phyloP scores from a whole-genome alignment of 2,888 invertebrate genomes.

The Dione vanillae region DNA sequence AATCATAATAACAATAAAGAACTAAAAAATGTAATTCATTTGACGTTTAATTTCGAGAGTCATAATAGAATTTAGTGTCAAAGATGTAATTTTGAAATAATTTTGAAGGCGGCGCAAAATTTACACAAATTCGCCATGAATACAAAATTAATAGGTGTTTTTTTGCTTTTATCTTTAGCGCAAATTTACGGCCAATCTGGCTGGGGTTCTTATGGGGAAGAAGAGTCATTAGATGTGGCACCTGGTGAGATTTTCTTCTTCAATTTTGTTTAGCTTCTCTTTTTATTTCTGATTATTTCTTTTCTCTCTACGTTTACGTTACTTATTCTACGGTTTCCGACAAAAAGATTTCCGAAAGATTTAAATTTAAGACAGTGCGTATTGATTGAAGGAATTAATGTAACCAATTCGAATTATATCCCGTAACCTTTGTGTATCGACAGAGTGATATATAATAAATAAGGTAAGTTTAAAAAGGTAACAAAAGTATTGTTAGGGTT shows the following conservation, averaged over 20 bases:
- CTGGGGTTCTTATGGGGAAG: constrained; percentile 29
- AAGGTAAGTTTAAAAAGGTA: no score
- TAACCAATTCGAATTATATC: no score
- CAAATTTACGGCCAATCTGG: constrained; percentile 14
- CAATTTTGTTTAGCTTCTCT: background rate
- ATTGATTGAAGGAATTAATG: no score
- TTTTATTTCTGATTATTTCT: no score
- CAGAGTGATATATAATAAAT: no score
- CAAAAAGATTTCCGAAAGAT: no score
- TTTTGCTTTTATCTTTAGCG: constrained; percentile 24
- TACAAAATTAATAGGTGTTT: constrained; percentile 36
- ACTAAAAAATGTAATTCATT: background rate
- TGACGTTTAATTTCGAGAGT: background rate
- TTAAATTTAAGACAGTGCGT: no score
- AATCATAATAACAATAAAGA: background rate
- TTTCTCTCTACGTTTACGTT: no score
- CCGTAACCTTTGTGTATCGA: no score
- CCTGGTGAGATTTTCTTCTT: background rate
- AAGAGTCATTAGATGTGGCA: background rate
- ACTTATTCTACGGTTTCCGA: no score
- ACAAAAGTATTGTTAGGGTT: no score
- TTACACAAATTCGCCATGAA: constrained; percentile 18
- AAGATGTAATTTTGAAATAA: background rate
- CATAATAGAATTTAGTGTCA: background rate
- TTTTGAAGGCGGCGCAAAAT: background rate